Evolutionary conservation across 2,797 vertebrate species (phyloP).

Genomic region (Morelia viridis): DNA sequence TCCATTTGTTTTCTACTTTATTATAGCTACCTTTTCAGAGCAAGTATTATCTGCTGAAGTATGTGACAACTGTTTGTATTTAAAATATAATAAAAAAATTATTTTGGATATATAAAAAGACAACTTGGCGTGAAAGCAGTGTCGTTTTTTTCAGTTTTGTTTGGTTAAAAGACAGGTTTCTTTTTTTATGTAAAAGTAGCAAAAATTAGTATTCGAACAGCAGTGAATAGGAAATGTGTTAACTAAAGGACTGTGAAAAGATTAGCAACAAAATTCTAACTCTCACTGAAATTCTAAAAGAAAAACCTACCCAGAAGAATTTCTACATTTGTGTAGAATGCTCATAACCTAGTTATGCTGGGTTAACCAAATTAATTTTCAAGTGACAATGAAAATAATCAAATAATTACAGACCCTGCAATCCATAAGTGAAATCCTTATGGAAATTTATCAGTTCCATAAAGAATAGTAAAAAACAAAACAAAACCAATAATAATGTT

Average conservation of each 20-base stretch:
- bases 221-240: constrained; percentile 50
- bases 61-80: constrained; percentile 36
- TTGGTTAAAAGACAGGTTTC: constrained; percentile 50
- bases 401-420: constrained; percentile 20
- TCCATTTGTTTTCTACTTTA: neutral
- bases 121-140: constrained; percentile 48
- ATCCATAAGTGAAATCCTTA: constrained; percentile 33
- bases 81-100: constrained; percentile 18
- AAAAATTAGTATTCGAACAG: constrained; percentile 53
- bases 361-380: neutral
- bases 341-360: constrained; percentile 29
- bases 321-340: constrained; percentile 28
- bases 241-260: constrained; percentile 58
- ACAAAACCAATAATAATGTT: neutral
- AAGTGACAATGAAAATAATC: constrained; percentile 40
- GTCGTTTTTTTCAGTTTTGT: constrained; percentile 54
- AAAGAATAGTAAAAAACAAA: constrained; percentile 15
- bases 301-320: constrained; percentile 14
- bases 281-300: constrained; percentile 37
- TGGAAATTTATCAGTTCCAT: constrained; percentile 48
- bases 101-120: constrained; percentile 45
- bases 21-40: neutral
- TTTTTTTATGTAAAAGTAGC: constrained; percentile 52
- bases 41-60: neutral
- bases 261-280: constrained; percentile 52